These are phyloP conservation scores for Zaprionus africanus DNA, from an alignment of 1,140 invertebrate species.

Conservation along the genomic window DNA sequence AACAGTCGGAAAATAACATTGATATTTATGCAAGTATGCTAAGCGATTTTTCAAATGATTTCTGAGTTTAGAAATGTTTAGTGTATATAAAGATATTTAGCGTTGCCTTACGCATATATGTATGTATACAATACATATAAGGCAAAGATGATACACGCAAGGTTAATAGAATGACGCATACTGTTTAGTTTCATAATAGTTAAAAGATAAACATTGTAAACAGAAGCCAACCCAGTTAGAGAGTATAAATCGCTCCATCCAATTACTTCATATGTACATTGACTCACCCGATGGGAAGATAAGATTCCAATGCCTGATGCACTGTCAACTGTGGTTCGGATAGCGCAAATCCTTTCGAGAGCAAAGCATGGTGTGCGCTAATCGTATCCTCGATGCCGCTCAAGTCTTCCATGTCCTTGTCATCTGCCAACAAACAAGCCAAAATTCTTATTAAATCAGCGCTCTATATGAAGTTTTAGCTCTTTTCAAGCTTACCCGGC, in stretches of 20 bases:
- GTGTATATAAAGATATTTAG: no score
- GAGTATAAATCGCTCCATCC: neutral
- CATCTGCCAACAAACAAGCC: constrained; percentile 84
- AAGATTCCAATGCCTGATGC: constrained; percentile 95
- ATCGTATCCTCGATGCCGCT: constrained; percentile 91
- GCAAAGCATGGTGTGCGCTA: constrained; percentile 89
- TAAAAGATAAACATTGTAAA: neutral
- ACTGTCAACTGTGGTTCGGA: constrained; percentile 92
- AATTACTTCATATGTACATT: neutral
- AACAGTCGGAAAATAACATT: neutral
- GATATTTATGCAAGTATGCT: no score
- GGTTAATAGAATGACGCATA: neutral
- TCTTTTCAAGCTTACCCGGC: constrained; percentile 85
- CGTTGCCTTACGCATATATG: no score
- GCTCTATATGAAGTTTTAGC: neutral
- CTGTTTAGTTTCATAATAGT: neutral
- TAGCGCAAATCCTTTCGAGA: constrained; percentile 96
- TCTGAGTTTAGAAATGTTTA: no score
- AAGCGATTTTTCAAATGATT: no score
- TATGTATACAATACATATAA: no score
- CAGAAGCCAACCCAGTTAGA: neutral
- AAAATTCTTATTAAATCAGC: neutral
- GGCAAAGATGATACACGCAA: no score
- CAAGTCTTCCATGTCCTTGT: constrained; percentile 91
- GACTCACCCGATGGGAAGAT: constrained; percentile 93